Conservation (phyloP, 2,797 vertebrate genomes). For the Sparidentex hasta region DNA sequence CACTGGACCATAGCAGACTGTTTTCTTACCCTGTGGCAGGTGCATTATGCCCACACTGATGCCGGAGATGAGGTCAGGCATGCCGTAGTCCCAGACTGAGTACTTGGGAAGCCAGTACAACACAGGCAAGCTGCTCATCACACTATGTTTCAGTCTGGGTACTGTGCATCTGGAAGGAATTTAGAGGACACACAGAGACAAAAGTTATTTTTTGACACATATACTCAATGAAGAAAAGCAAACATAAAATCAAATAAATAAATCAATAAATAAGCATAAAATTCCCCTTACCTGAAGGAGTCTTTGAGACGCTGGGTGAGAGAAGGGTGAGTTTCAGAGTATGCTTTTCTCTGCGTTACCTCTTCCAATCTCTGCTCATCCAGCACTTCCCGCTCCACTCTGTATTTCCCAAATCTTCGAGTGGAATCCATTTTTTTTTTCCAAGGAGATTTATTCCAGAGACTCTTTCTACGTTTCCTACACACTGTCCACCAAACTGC, state of each 20-base stretch:
- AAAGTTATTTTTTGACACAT: not conserved
- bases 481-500: not conserved
- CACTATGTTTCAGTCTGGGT: constrained; percentile 81
- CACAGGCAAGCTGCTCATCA: constrained; percentile 88
- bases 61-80: constrained; percentile 92
- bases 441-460: not conserved
- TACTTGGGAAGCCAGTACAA: constrained; percentile 95
- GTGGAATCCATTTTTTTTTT: constrained; percentile 68
- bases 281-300: constrained; percentile 79
- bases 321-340: constrained; percentile 59
- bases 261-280: too few relatives aligned
- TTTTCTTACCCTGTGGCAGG: constrained; percentile 93
- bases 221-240: not conserved
- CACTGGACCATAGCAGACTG: not conserved
- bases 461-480: not conserved
- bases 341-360: constrained; percentile 80
- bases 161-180: constrained; percentile 85
- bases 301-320: constrained; percentile 75
- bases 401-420: constrained; percentile 68
- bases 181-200: not conserved
- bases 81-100: constrained; percentile 92
- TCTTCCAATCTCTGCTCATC: constrained; percentile 90
- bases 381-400: constrained; percentile 84
- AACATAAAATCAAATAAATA: too few relatives aligned
- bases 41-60: constrained; percentile 99